Percentiles rank a stretch among this genome's conserved stretches.
Evolutionary conservation across 2,888 invertebrate genomes (phyloP).

Genomic region (Homarus gammarus): DNA sequence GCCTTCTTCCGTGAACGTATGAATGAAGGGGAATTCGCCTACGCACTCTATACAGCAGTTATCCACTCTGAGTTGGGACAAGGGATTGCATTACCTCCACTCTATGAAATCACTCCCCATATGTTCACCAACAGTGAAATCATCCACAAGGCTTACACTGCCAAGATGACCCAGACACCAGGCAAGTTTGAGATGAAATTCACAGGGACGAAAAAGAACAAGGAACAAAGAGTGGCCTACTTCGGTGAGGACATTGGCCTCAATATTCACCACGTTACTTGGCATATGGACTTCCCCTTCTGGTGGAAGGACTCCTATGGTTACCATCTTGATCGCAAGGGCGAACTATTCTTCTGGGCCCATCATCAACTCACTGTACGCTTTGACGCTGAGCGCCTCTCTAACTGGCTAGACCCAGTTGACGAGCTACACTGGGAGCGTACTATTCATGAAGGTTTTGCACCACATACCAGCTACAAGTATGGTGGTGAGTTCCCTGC

Average conservation of each 20-base stretch:
- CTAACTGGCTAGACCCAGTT: slow-evolving; percentile 76
- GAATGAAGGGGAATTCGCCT: slow-evolving; percentile 85
- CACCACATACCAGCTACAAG: slow-evolving; percentile 83
- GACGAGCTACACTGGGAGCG: slow-evolving; percentile 77
- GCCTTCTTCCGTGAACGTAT: slow-evolving; percentile 84
- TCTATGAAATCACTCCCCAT: slow-evolving; percentile 85
- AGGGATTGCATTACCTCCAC: slow-evolving; percentile 83
- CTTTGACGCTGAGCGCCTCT: slow-evolving; percentile 82
- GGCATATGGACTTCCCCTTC: slow-evolving; percentile 71
- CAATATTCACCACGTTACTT: slow-evolving; percentile 83
- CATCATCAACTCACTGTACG: slow-evolving; percentile 77
- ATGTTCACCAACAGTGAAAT: slow-evolving; percentile 84
- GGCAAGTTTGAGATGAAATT: slow-evolving; percentile 77
- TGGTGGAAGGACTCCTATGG: slow-evolving; percentile 70
- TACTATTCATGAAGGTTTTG: slow-evolving; percentile 80
- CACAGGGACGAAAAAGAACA: slow-evolving; percentile 79
- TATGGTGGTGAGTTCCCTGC: slow-evolving; percentile 82
- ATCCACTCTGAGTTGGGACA: slow-evolving; percentile 79
- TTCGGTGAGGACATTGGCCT: slow-evolving; percentile 87
- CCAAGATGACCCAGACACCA: slow-evolving; percentile 76
- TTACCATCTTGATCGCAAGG: slow-evolving; percentile 77
- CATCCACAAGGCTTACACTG: slow-evolving; percentile 81
- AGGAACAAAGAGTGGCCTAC: slow-evolving; percentile 84
- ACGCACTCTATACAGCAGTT: slow-evolving; percentile 83
- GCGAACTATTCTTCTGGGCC: slow-evolving; percentile 78